Evolutionary conservation across 2,113 vertebrate genomes (phyloP).

Genomic region (Oenanthe oenanthe): DNA sequence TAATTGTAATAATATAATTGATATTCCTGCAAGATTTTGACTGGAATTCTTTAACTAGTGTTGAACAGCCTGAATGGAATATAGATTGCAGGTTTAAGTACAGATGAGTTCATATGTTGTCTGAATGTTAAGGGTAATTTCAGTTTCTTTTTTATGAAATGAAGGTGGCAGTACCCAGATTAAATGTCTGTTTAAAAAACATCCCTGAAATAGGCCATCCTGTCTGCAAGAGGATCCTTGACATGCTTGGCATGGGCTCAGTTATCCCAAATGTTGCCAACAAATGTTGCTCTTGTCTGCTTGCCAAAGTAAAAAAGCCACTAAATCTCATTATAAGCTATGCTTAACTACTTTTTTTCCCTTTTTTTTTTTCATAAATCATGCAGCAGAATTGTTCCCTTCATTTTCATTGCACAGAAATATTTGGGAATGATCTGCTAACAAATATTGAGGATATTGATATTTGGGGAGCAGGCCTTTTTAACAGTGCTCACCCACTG

Average conservation of each 20-base stretch:
- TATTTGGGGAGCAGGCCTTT: neutral
- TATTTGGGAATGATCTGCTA: neutral
- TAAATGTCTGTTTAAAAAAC: neutral
- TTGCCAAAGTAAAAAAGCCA: conserved; percentile 40
- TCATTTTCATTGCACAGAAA: neutral
- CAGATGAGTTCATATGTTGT: neutral
- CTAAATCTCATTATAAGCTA: neutral
- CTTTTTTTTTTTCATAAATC: neutral
- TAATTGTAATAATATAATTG: neutral
- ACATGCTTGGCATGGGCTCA: conserved; percentile 54
- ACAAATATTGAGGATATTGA: neutral
- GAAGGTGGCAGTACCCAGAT: neutral
- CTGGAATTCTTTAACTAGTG: neutral
- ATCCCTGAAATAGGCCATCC: conserved; percentile 5
- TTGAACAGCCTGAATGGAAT: neutral
- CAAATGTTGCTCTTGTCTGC: conserved; percentile 51
- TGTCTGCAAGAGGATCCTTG: conserved; percentile 55
- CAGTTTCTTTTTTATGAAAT: neutral
- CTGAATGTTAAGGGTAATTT: neutral
- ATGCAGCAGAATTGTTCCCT: neutral
- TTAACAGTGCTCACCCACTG: neutral
- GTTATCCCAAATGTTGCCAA: conserved; percentile 53
- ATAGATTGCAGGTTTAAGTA: neutral
- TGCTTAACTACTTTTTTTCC: neutral
- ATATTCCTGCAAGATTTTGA: neutral